Conservation (phyloP, 2,888 invertebrate genomes). For the Hylaea fasciaria region DNA sequence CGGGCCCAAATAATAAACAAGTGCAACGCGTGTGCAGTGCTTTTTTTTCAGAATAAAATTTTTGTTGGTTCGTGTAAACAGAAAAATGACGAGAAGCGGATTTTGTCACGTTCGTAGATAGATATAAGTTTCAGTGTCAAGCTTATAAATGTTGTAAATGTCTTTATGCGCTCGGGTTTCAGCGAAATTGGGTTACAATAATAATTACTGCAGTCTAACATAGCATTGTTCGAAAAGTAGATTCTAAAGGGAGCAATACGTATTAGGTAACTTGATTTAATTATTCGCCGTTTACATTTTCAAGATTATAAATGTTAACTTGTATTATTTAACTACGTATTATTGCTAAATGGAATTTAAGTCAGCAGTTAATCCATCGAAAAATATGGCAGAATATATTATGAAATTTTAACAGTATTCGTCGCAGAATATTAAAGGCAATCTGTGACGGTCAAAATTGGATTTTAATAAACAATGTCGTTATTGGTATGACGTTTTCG, state of each 20-base stretch:
- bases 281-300: background rate
- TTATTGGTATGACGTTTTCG: conserved; percentile 58
- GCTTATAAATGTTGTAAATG: conserved; percentile 73
- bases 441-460: conserved; percentile 38
- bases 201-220: conserved; percentile 63
- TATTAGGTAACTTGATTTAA: conserved; percentile 53
- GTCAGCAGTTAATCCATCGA: background rate
- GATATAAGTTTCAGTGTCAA: conserved; percentile 68
- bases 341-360: background rate
- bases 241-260: conserved; percentile 45
- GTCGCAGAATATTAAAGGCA: conserved; percentile 40
- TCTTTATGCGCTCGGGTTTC: conserved; percentile 50
- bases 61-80: conserved; percentile 44
- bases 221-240: conserved; percentile 52
- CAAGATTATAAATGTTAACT: conserved; percentile 14
- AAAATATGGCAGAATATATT: conserved; percentile 24
- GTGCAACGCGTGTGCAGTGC: conserved; percentile 59
- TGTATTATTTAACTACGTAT: too few species aligned
- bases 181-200: conserved; percentile 36
- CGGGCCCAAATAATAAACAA: conserved; percentile 13
- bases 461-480: conserved; percentile 32
- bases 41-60: conserved; percentile 25
- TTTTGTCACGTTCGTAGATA: conserved; percentile 76
- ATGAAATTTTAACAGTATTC: conserved; percentile 23
- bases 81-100: conserved; percentile 60